These are phyloP conservation scores for Hyppa rectilinea DNA, from an alignment of 2,888 invertebrate species.

Conservation along the genomic window DNA sequence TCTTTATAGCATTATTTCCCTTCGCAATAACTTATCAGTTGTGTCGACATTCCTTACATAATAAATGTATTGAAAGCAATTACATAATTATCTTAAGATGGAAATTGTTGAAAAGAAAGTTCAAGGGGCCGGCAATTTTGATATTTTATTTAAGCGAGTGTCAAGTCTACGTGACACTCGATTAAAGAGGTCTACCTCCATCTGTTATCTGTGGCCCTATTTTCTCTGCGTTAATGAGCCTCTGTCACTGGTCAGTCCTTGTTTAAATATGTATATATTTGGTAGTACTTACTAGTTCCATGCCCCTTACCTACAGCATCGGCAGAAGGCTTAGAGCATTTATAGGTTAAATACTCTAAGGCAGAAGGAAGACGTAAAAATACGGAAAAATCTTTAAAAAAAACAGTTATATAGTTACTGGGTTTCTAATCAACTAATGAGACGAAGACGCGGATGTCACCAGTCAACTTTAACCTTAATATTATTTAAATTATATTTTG, in stretches of 20 bases:
- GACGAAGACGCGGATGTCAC: constrained; percentile 1
- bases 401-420: background rate
- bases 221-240: no score
- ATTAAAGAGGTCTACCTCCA: background rate
- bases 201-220: background rate
- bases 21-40: constrained; percentile 9
- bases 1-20: constrained; percentile 5
- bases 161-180: background rate
- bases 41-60: constrained; percentile 22
- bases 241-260: background rate
- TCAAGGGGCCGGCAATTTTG: background rate
- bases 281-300: background rate
- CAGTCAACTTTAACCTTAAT: constrained; percentile 38
- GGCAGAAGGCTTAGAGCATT: no score
- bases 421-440: background rate
- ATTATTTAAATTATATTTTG: constrained; percentile 19
- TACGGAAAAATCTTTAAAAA: background rate
- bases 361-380: background rate
- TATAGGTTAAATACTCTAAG: no score
- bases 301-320: background rate
- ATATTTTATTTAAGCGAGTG: background rate
- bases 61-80: constrained; percentile 5
- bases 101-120: constrained; percentile 33
- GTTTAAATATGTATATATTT: background rate
- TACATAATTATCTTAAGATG: constrained; percentile 9